Percentiles rank a stretch among this genome's conserved stretches.
Conservation (phyloP, 1,140 invertebrate species). For the Monochamus saltuarius region DNA sequence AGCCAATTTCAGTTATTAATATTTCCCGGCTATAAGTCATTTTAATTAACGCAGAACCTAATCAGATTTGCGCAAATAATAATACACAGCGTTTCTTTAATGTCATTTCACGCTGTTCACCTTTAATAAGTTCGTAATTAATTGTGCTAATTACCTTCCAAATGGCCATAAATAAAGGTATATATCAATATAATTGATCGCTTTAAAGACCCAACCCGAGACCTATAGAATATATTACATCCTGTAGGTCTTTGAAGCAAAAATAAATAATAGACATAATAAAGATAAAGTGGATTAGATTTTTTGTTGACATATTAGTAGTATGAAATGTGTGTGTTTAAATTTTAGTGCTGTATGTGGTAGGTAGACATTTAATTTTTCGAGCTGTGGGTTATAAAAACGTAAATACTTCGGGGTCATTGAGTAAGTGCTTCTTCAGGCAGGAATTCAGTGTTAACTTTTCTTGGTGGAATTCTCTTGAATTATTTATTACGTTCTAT, state of each 20-base stretch:
- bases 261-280: conserved; percentile 13
- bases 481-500: too few relatives aligned
- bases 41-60: too few relatives aligned
- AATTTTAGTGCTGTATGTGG: conserved; percentile 19
- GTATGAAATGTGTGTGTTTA: conserved; percentile 17
- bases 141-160: too few relatives aligned
- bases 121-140: too few relatives aligned
- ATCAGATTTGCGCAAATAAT: too few relatives aligned
- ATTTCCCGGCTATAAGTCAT: too few relatives aligned
- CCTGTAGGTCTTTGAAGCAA: conserved; percentile 16
- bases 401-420: conserved; percentile 10
- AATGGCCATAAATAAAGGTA: neutral
- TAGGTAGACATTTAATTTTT: conserved; percentile 12
- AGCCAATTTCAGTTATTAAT: too few relatives aligned
- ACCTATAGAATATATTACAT: conserved; percentile 13
- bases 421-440: too few relatives aligned
- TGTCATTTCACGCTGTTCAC: too few relatives aligned
- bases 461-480: too few relatives aligned
- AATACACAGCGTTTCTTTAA: too few relatives aligned
- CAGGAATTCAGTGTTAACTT: too few relatives aligned
- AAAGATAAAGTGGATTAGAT: conserved; percentile 20
- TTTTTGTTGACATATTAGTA: conserved; percentile 22
- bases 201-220: neutral
- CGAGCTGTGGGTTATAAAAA: conserved; percentile 4
- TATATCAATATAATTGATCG: conserved; percentile 9